Evolutionary conservation across 2,888 invertebrate species (phyloP).

Genomic region (Hetaerina titia): DNA sequence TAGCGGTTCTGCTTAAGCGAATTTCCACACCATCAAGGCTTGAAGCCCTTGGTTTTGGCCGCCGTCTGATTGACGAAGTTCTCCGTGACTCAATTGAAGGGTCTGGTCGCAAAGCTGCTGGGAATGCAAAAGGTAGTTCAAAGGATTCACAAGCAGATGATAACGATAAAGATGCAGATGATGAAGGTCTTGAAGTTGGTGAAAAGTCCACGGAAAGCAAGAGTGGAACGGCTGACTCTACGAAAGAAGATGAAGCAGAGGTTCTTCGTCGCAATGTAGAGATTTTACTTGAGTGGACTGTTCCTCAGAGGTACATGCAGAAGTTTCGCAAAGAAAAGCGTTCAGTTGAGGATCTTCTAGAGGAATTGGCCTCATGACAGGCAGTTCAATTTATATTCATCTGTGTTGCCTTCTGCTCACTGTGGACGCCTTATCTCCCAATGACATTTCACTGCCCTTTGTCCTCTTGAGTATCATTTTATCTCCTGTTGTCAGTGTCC

Average conservation of each 20-base stretch:
- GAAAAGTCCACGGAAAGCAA: background rate
- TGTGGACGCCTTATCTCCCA: slow-evolving; percentile 52
- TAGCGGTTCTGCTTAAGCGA: slow-evolving; percentile 89
- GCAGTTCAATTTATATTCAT: slow-evolving; percentile 68
- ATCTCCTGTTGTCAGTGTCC: slow-evolving; percentile 14
- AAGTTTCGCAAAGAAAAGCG: slow-evolving; percentile 86
- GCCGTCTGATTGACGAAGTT: slow-evolving; percentile 88
- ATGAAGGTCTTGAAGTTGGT: slow-evolving; percentile 14
- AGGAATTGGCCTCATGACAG: slow-evolving; percentile 83
- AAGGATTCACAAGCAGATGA: background rate
- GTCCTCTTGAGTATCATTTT: slow-evolving; percentile 44
- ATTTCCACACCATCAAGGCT: slow-evolving; percentile 90
- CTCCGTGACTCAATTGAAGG: slow-evolving; percentile 87
- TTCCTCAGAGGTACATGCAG: slow-evolving; percentile 88
- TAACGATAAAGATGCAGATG: background rate
- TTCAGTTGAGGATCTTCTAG: slow-evolving; percentile 88
- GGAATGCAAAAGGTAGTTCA: slow-evolving; percentile 75
- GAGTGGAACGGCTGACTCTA: slow-evolving; percentile 68
- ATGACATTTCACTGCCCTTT: slow-evolving; percentile 60
- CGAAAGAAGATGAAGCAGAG: slow-evolving; percentile 81
- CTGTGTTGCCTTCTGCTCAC: slow-evolving; percentile 61
- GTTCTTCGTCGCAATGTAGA: slow-evolving; percentile 87
- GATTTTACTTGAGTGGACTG: slow-evolving; percentile 88
- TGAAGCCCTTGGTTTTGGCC: slow-evolving; percentile 87
- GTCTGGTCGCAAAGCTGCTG: slow-evolving; percentile 85